A percentile compares a stretch with the other conserved stretches of the same genome.
Conservation (phyloP, 1,140 invertebrate genomes). For the Tetranychus cinnabarinus region DNA sequence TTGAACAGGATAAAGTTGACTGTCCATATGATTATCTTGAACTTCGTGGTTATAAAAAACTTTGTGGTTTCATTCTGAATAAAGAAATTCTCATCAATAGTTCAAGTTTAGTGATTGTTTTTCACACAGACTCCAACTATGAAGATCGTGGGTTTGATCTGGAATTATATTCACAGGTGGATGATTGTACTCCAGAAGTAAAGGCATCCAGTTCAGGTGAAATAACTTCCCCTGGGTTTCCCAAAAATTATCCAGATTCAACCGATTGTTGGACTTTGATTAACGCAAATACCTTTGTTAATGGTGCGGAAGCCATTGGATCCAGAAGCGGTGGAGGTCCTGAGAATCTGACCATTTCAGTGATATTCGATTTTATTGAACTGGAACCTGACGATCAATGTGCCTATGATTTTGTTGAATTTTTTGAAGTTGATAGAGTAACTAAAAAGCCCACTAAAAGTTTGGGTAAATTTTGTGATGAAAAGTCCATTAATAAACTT, state of each 20-base stretch:
- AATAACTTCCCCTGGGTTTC: constrained; percentile 40
- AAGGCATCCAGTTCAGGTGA: constrained; percentile 11
- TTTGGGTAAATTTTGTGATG: constrained; percentile 7
- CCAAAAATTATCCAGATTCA: constrained; percentile 41
- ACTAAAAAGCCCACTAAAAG: neutral
- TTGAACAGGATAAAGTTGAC: constrained; percentile 8
- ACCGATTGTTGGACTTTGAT: constrained; percentile 34
- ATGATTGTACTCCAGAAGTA: constrained; percentile 5
- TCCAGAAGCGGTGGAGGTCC: neutral
- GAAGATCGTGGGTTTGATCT: constrained; percentile 12
- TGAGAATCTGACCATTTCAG: constrained; percentile 28
- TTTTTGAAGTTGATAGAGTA: constrained; percentile 9
- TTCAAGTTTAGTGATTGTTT: constrained; percentile 6
- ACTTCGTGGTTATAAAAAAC: constrained; percentile 1
- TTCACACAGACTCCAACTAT: constrained; percentile 11
- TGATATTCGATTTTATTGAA: constrained; percentile 40
- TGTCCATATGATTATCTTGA: constrained; percentile 12
- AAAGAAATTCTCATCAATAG: constrained; percentile 9
- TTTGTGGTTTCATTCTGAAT: constrained; percentile 10
- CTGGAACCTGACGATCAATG: constrained; percentile 24
- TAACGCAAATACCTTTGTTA: constrained; percentile 17
- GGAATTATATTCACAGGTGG: constrained; percentile 7
- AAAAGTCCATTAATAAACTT: neutral
- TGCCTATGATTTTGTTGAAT: constrained; percentile 11
- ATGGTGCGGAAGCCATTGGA: neutral